Percentiles rank a stretch among this genome's conserved stretches.
Evolutionary conservation across 2,797 vertebrate genomes (phyloP).

Genomic region (Lepilemur ruficaudatus): DNA sequence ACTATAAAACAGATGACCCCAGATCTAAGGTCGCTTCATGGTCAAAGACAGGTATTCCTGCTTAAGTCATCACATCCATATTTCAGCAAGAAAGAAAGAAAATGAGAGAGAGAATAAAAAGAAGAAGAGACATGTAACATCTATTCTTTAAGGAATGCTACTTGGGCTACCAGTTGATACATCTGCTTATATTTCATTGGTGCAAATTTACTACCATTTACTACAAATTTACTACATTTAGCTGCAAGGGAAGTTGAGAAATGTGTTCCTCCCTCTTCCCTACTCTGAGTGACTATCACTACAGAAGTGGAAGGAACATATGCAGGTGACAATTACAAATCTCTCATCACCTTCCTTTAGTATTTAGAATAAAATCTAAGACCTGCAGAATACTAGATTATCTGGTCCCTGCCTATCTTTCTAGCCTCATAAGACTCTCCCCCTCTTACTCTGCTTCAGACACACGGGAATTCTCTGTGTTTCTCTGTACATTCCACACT

Average conservation of each 20-base stretch:
- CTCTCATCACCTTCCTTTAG: neutral
- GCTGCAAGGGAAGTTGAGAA: neutral
- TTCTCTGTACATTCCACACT: neutral
- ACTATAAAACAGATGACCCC: neutral
- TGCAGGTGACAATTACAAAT: neutral
- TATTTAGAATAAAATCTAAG: neutral
- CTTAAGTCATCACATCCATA: neutral
- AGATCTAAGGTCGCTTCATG: neutral
- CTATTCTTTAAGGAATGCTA: neutral
- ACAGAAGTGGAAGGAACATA: neutral
- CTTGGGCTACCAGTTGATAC: too few relatives aligned
- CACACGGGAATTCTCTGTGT: neutral
- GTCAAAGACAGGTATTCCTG: neutral
- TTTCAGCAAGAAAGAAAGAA: neutral
- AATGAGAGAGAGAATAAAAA: neutral
- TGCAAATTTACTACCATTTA: neutral
- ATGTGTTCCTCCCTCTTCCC: too few relatives aligned
- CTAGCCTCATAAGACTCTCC: too few relatives aligned
- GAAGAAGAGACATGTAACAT: neutral
- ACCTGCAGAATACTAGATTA: rapidly evolving
- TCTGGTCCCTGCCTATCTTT: neutral
- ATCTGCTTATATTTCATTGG: neutral
- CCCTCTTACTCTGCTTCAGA: neutral
- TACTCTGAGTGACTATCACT: neutral
- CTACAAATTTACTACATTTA: neutral